These are phyloP conservation scores for Festucalex cinctus DNA, from an alignment of 2,113 vertebrate species.

Conservation along the genomic window DNA sequence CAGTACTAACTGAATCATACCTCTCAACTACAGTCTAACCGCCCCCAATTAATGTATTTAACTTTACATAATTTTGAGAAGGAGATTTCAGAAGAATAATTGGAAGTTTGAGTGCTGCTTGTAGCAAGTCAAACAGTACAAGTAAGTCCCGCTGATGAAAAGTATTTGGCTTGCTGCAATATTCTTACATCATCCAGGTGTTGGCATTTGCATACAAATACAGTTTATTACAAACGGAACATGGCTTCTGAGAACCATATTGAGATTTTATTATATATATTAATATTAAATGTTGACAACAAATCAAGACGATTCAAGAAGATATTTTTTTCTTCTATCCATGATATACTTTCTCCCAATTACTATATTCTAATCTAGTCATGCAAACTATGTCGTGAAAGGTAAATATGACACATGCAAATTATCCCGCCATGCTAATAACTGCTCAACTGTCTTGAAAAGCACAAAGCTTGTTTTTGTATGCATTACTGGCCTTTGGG, in stretches of 20 bases:
- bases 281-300: neutral
- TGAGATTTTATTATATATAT: too few species aligned
- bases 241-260: too few species aligned
- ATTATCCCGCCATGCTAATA: conserved; percentile 6
- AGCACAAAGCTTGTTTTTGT: neutral
- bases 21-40: too few species aligned
- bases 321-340: neutral
- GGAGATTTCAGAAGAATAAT: too few species aligned
- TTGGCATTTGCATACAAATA: neutral
- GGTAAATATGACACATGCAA: conserved; percentile 17
- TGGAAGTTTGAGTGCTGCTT: too few species aligned
- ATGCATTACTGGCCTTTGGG: neutral
- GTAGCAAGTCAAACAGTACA: too few species aligned
- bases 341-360: neutral
- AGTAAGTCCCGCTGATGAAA: too few species aligned
- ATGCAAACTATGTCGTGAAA: conserved; percentile 13
- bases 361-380: conserved; percentile 11
- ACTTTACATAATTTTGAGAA: too few species aligned
- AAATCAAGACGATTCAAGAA: neutral
- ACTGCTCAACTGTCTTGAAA: neutral
- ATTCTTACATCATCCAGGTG: too few species aligned
- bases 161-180: too few species aligned
- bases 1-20: too few species aligned
- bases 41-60: too few species aligned
- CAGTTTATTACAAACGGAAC: neutral